Percentiles rank a stretch among this genome's conserved stretches.
phyloP scores from a whole-genome alignment of 2,888 invertebrate genomes.

The Copidosoma aretas region DNA sequence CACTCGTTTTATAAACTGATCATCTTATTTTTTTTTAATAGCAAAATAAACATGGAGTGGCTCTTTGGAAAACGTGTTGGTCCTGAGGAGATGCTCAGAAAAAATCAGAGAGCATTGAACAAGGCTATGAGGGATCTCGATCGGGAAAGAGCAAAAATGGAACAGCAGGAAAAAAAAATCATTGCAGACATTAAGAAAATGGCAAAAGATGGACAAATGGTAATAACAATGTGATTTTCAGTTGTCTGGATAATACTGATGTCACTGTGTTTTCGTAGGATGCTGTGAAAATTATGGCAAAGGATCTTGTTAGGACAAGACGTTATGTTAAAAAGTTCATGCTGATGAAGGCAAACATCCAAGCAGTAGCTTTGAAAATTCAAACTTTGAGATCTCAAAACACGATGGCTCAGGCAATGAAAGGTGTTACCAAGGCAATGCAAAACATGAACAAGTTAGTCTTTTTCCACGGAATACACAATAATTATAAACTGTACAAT shows the following conservation, averaged over 20 bases:
- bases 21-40: too few species aligned
- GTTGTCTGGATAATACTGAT: neutral
- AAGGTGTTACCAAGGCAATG: conserved; percentile 98
- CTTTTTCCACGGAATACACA: neutral
- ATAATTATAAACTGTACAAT: conserved; percentile 2
- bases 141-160: conserved; percentile 92
- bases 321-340: conserved; percentile 97
- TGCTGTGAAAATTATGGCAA: conserved; percentile 99
- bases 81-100: conserved; percentile 97
- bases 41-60: conserved; percentile 76
- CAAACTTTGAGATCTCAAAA: conserved; percentile 98
- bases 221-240: conserved; percentile 55
- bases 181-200: conserved; percentile 98
- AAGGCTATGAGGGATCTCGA: conserved; percentile 99
- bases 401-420: conserved; percentile 99
- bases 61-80: conserved; percentile 95
- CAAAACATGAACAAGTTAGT: conserved; percentile 90
- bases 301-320: conserved; percentile 95
- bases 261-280: conserved; percentile 69
- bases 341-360: conserved; percentile 99
- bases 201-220: conserved; percentile 99
- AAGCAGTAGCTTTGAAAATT: conserved; percentile 96
- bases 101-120: conserved; percentile 96
- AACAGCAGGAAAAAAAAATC: conserved; percentile 98
- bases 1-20: too few species aligned